These are phyloP conservation scores for Oryzias dopingdopingensis DNA, from an alignment of 2,797 vertebrate species.

Conservation along the genomic window DNA sequence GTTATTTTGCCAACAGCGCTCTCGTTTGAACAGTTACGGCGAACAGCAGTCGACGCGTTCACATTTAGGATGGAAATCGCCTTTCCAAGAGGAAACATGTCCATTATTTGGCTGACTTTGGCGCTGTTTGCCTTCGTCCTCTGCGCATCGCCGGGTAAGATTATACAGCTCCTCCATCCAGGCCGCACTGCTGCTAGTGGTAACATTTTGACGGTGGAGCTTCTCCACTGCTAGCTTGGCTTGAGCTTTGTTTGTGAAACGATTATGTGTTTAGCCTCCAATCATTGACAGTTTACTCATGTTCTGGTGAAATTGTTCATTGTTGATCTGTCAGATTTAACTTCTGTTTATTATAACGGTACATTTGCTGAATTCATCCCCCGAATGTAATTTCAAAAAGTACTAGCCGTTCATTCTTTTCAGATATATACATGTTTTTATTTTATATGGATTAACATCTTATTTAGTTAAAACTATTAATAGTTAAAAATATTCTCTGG, in stretches of 20 bases:
- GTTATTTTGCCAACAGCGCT: not conserved
- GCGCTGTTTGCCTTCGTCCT: conserved; percentile 66
- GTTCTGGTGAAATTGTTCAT: not conserved
- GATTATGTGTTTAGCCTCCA: too few species aligned
- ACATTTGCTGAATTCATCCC: too few species aligned
- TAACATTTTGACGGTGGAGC: not conserved
- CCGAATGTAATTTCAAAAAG: too few species aligned
- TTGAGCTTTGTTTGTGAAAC: not conserved
- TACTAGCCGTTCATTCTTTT: too few species aligned
- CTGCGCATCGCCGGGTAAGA: conserved; percentile 74
- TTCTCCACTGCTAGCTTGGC: not conserved
- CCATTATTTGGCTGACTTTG: conserved; percentile 57
- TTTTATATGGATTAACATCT: too few species aligned
- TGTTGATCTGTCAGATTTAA: conserved; percentile 9
- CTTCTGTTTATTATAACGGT: too few species aligned
- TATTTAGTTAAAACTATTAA: too few species aligned
- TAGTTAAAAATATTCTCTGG: too few species aligned
- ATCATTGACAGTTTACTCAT: too few species aligned
- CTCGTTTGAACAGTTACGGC: not conserved
- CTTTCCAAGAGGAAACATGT: conserved; percentile 56
- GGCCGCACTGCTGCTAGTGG: conserved; percentile 46
- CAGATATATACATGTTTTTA: too few species aligned
- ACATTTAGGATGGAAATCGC: conserved; percentile 28
- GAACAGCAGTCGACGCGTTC: not conserved
- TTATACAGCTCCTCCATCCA: conserved; percentile 17